Evolutionary conservation across 2,797 vertebrate species (phyloP), one percentile per base, ranked within the genome.

Genomic region (Atherinosoma microstoma): DNA sequence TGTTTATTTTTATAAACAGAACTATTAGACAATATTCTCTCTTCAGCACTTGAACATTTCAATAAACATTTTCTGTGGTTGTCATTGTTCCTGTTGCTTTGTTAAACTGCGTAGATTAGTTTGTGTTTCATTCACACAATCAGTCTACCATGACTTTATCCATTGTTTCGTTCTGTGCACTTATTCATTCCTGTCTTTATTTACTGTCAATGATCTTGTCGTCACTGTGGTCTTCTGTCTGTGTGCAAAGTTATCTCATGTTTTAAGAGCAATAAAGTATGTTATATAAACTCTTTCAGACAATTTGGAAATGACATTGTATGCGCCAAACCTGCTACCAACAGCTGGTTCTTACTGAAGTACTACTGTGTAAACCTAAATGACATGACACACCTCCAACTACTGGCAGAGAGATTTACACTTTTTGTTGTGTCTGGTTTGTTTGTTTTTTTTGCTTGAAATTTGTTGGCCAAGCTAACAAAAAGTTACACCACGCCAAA

Each of bases 241-340:
- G 90, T 95, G 93, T 94, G 93, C 88, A 93, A 92, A 88, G 73
- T 87, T 92, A 87, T 84, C 86, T 93, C 90, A 93, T 95, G 93
- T 94, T 95, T 95, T 93, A 92, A 94, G 83, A 96, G 94, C 94
- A 96, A 96, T 95, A 96, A 95, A 96, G 91, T 85, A 87, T 90
- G 92, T 93, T 91, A 90, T 89, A 87, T 92, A 87, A 91, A 91
- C 81, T 83, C 64, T 84, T 79, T 82, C 79, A 81, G 65, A 89
- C 80, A 87, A 88, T 72, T 87, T 89, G 84, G 69, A 83, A 85
- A 84, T 91, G 74, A 75, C 80, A 85, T 87, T 88, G 79, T 75
- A 89, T 87, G 73, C 53, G 62, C 62, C 67, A 64, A 85, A 65
- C 68, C 51, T 60, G 35, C 12, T 34, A 54, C 35, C 38, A 32